Conservation (phyloP, 2,797 vertebrate species). For the Protosalanx chinensis region DNA sequence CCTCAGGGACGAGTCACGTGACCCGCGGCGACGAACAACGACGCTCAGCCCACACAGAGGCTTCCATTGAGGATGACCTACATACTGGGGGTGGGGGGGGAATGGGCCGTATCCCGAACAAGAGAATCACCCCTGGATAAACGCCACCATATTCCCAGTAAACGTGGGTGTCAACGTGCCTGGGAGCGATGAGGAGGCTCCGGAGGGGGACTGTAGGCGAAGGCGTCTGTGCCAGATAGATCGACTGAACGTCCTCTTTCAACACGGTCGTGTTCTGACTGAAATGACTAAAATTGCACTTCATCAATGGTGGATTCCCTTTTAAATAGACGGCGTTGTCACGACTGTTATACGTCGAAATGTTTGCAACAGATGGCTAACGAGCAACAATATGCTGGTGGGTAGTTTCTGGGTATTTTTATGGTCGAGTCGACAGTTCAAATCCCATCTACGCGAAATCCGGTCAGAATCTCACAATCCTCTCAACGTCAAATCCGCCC, state of each 20-base stretch:
- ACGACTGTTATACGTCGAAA: neutral
- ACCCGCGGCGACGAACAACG: constrained; percentile 63
- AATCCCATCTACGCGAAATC: constrained; percentile 11
- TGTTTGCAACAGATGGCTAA: neutral
- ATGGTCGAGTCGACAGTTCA: neutral
- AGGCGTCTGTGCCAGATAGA: neutral
- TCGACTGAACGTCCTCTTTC: neutral
- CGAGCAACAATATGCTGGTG: neutral
- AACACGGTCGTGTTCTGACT: neutral
- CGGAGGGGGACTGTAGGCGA: constrained; percentile 56
- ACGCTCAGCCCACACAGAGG: constrained; percentile 57
- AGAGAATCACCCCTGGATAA: constrained; percentile 58
- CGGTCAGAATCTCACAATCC: constrained; percentile 15
- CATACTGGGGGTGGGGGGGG: constrained; percentile 61
- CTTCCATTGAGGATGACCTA: constrained; percentile 68
- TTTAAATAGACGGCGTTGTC: constrained; percentile 51
- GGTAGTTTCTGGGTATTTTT: neutral
- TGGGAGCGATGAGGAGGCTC: constrained; percentile 46
- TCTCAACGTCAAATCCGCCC: constrained; percentile 18
- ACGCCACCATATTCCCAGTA: constrained; percentile 62
- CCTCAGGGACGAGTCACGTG: constrained; percentile 56
- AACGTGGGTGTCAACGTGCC: constrained; percentile 55
- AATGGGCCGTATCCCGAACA: constrained; percentile 73
- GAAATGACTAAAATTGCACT: neutral
- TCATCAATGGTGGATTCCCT: constrained; percentile 4